Conservation (phyloP, 2,113 vertebrate species). For the Peromyscus maniculatus region DNA sequence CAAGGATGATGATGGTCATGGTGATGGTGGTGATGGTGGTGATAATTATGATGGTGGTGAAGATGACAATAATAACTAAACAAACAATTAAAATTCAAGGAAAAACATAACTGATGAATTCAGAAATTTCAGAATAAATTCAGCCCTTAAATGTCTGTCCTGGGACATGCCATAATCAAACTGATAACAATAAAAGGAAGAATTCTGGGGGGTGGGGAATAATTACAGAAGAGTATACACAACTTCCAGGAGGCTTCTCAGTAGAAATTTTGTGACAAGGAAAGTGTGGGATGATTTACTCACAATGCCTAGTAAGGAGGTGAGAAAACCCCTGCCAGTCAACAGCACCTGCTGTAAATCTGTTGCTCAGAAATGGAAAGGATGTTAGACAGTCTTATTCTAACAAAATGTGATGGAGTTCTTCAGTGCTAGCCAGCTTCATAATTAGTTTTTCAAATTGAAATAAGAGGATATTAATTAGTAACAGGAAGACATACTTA, state of each 20-base stretch:
- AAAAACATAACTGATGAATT: not conserved
- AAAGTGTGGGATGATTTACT: not conserved
- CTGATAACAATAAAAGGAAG: not conserved
- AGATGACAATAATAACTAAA: not conserved
- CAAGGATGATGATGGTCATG: not conserved
- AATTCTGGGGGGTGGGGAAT: too few species aligned
- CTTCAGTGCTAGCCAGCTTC: not conserved
- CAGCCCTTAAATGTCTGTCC: not conserved
- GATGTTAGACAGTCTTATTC: not conserved
- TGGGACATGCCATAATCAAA: not conserved
- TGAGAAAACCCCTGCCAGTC: not conserved
- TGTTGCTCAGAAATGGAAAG: not conserved
- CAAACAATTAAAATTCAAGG: not conserved
- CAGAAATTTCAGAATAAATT: not conserved
- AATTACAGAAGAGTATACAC: not conserved
- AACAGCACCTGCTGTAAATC: not conserved
- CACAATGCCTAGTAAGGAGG: not conserved
- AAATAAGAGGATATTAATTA: not conserved
- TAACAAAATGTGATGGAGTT: not conserved
- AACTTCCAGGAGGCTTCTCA: not conserved
- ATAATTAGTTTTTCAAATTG: not conserved
- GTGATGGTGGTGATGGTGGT: not conserved
- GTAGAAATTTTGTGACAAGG: not conserved
- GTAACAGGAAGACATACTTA: not conserved
- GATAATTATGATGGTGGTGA: not conserved